phyloP scores from a whole-genome alignment of 1,140 invertebrate species.

The Pseudomyrmex concolor region DNA sequence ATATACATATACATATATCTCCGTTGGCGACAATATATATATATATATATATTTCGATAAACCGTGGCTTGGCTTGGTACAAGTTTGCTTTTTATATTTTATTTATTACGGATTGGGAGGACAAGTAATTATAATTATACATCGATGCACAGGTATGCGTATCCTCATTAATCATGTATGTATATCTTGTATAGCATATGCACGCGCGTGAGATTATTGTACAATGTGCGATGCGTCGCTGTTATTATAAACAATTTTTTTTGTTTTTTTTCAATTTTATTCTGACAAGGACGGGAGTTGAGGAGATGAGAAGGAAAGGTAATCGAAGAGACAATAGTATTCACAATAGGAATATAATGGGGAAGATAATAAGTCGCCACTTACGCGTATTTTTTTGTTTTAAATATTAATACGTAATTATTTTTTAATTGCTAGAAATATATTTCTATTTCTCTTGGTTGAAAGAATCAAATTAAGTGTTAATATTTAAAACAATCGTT shows the following conservation, averaged over 20 bases:
- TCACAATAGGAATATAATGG: conserved; percentile 61
- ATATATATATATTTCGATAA: conserved; percentile 54
- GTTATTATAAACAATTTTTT: conserved; percentile 54
- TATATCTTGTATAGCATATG: conserved; percentile 63
- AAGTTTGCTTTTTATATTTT: conserved; percentile 61
- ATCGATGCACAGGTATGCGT: conserved; percentile 71
- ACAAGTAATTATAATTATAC: conserved; percentile 73
- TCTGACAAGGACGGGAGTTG: conserved; percentile 7
- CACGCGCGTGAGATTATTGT: conserved; percentile 76
- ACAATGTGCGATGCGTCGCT: conserved; percentile 74
- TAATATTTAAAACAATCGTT: too few relatives aligned
- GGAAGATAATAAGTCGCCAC: conserved; percentile 44
- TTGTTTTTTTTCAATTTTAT: neutral
- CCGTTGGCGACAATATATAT: conserved; percentile 58
- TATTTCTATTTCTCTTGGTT: too few relatives aligned
- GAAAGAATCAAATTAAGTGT: too few relatives aligned
- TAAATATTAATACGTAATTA: too few relatives aligned
- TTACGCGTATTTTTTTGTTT: neutral
- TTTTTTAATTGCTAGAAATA: neutral
- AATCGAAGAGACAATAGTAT: conserved; percentile 63
- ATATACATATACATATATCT: conserved; percentile 56
- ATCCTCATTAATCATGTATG: conserved; percentile 66
- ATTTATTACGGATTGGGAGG: conserved; percentile 48
- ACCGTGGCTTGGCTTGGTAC: conserved; percentile 68
- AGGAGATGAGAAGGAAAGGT: neutral